Evolutionary conservation across 2,888 invertebrate genomes (phyloP).

Genomic region (Apodemia hepburni): DNA sequence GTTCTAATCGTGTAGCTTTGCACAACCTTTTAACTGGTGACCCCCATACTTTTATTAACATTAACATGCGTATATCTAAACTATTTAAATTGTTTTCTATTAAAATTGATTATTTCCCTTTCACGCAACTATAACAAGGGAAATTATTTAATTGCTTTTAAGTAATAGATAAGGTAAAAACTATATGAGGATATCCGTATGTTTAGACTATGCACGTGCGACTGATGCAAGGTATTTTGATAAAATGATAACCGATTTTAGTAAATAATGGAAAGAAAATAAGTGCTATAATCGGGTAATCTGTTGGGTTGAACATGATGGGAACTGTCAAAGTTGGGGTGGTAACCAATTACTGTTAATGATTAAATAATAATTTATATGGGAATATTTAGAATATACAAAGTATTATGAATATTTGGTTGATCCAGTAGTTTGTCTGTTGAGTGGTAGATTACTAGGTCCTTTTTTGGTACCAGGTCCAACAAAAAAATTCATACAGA

Average conservation of each 20-base stretch:
- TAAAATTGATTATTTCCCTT: neutral
- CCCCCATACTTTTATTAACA: neutral
- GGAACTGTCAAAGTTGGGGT: conserved; percentile 16
- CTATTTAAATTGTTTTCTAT: conserved; percentile 4
- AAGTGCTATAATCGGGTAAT: neutral
- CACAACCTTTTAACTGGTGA: neutral
- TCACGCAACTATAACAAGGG: neutral
- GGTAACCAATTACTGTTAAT: neutral
- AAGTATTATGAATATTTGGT: too few relatives aligned
- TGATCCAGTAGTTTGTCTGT: too few relatives aligned
- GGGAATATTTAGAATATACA: neutral
- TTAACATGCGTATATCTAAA: neutral
- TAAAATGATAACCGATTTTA: neutral
- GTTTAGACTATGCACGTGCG: neutral
- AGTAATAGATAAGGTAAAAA: conserved; percentile 10
- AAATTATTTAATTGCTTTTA: conserved; percentile 8
- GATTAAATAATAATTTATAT: conserved; percentile 1
- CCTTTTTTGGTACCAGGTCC: too few relatives aligned
- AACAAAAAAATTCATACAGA: too few relatives aligned
- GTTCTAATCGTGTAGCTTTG: too few relatives aligned
- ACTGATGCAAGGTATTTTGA: neutral
- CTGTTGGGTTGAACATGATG: neutral
- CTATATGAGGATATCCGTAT: conserved; percentile 8
- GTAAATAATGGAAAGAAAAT: neutral
- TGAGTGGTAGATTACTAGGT: too few relatives aligned